Evolutionary conservation across 92 coral and sea anemone genomes (phyloP), one percentile per base, ranked within the genome.

Genomic region (Paragorgia papillata): DNA sequence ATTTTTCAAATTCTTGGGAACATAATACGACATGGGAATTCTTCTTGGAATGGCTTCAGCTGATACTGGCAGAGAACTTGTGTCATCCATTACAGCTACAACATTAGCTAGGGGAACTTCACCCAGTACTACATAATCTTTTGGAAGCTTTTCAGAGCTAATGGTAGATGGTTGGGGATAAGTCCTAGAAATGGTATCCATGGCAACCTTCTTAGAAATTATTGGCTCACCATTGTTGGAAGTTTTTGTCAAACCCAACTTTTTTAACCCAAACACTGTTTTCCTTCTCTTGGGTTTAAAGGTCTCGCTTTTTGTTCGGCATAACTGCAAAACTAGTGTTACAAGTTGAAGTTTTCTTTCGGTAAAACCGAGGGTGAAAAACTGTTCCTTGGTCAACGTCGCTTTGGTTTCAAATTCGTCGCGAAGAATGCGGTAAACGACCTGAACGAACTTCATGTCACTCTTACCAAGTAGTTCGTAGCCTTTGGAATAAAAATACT

Each of bases 401-500:
- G 99, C 95, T 77, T 95, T 95, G 44, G 79, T 84, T 49, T 87
- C 79, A 66, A 95, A 95, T 63, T 91, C 95, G 63, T 95, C 94
- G n/a, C 99, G 85, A 31, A 95, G 85, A 32, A 95, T 83, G 50
- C 81, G 84, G 83, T 89, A 91, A 5, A 95, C 89, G 7, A 90
- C 85, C 73, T 85, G 93, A 43, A 91, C 49, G 53, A 95, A 95
- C 17, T 92, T 63, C 34, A 85, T 81, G 76, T 95, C 99, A 13
- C 86, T 91, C 69, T 95, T 95, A 5, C 97, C 99, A 41, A 88
- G 89, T 43, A 95, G 82, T 19, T 95, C 99, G 63, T 95, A 95
- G 80, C 82, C 99, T 58, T 80, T 89, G 22, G 81, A 62, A n/a
- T 92, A 84, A 40, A 95, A 92, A 81, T 86, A 83, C 64, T 89